These are phyloP conservation scores for Coelopa pilipes DNA, from an alignment of 2,888 invertebrate genomes.

Conservation along the genomic window DNA sequence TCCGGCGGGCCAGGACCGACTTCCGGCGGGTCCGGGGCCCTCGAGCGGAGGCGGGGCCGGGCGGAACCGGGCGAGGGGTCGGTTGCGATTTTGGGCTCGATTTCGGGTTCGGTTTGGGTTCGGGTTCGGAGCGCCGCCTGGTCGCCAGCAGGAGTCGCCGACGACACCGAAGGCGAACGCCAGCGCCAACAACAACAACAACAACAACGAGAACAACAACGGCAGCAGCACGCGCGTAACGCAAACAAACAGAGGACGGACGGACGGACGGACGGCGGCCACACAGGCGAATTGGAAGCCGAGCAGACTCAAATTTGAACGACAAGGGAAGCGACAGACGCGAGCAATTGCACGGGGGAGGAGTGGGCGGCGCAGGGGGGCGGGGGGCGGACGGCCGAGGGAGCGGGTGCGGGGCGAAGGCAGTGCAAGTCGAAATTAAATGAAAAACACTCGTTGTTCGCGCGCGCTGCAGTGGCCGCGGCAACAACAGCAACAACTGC, in stretches of 20 bases:
- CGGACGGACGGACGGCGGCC: too few species aligned
- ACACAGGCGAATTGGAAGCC: neutral
- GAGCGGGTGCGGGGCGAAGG: neutral
- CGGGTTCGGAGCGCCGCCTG: too few species aligned
- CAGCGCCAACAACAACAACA: too few species aligned
- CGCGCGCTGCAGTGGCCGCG: conserved; percentile 22
- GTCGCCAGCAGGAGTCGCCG: too few species aligned
- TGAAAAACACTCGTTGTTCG: conserved; percentile 13
- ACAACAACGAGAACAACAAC: neutral
- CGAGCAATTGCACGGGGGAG: neutral
- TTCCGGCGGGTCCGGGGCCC: too few species aligned
- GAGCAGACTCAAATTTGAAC: neutral
- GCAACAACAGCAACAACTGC: neutral
- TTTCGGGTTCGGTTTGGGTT: too few species aligned
- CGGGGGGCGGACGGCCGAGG: neutral
- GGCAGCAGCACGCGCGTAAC: neutral
- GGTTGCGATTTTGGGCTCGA: too few species aligned
- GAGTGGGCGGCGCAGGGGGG: neutral
- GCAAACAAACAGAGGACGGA: neutral
- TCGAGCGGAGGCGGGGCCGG: too few species aligned
- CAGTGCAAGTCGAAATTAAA: neutral
- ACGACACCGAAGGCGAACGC: too few species aligned
- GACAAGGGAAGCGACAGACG: neutral
- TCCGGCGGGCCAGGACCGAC: too few species aligned
- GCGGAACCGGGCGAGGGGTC: too few species aligned